Conservation (phyloP, 2,888 invertebrate genomes). For the Andrena minutula region DNA sequence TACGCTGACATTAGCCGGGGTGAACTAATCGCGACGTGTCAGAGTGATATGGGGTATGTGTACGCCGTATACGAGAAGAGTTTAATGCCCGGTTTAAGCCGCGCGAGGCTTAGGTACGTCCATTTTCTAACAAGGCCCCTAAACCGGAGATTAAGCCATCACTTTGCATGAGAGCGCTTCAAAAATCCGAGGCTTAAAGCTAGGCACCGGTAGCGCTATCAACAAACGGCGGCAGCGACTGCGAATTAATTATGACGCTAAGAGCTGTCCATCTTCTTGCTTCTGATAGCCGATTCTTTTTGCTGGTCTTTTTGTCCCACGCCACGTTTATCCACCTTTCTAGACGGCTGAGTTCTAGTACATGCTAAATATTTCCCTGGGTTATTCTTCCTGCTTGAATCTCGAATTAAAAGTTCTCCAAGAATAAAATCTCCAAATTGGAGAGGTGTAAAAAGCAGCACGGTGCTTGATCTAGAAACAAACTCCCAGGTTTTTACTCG, state of each 20-base stretch:
- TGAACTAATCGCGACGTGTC: constrained; percentile 63
- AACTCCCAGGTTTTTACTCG: too few relatives aligned
- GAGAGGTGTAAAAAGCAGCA: too few relatives aligned
- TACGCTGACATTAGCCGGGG: constrained; percentile 50
- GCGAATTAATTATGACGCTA: constrained; percentile 79
- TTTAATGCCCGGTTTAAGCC: constrained; percentile 75
- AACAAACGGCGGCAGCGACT: constrained; percentile 58
- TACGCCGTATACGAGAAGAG: constrained; percentile 65
- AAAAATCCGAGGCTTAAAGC: constrained; percentile 78
- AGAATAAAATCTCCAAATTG: too few relatives aligned
- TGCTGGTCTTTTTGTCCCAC: constrained; percentile 22
- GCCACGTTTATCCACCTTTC: background rate
- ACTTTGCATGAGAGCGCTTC: constrained; percentile 79
- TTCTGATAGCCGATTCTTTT: constrained; percentile 32
- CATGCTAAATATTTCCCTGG: background rate
- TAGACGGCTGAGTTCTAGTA: background rate
- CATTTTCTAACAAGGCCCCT: constrained; percentile 76
- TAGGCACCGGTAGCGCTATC: constrained; percentile 51
- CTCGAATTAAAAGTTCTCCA: too few relatives aligned
- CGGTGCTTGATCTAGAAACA: too few relatives aligned
- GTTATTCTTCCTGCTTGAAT: background rate
- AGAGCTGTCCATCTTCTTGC: constrained; percentile 63
- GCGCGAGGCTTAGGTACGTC: constrained; percentile 72
- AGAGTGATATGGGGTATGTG: constrained; percentile 64
- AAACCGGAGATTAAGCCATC: constrained; percentile 81